Base-by-base conservation (phyloP, 2,113 vertebrate genomes). In the Tamias sibiricus region DNA sequence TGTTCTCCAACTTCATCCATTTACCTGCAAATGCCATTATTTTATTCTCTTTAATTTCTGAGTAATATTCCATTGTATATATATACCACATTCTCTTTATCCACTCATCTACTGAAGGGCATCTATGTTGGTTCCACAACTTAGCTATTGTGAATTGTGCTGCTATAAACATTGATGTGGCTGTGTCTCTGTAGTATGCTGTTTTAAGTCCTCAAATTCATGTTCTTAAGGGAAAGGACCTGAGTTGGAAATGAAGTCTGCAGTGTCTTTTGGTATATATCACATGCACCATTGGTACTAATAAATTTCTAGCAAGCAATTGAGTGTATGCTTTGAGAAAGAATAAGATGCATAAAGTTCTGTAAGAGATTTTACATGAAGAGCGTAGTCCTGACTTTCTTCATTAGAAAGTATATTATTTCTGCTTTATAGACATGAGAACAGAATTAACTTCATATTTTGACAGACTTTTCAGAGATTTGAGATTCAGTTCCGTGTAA, bases 361-460 rank as follows among this genome's bases (percentile, higher is more conserved):
- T 44, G 0, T 52, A 66, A 76, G 84, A 57, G 11, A 82, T 92
- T 44, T 30, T 52, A 95, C 11, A 80, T 9, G 17, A 74, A 90
- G 44, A 66, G 28, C 66, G 49, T 32, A 68, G 32, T 57, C 28
- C 84, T 59, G 24, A 75, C 76, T 95, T 93, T 87, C 35, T 71
- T 59, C 57, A 28, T 92, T 47, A 81, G 71, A 85, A 96, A 71
- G 86, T 57, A 72, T 28, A 59, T 28, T 91, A 42, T 77, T 91
- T 83, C 44, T 87, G 66, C 66, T 92, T 79, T 57, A 37, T 24
- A 95, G 69, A 68, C 16, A 77, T 28, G 32, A 59, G 40, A 52
- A 75, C 47, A 93, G 87, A 76, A 66, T 93, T 57, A 42, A 74
- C 52, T 90, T 95, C 26, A 17, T 84, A 80, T 88, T 92, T 95